Conservation (phyloP, 2,113 vertebrate genomes). For the Camelus dromedarius region DNA sequence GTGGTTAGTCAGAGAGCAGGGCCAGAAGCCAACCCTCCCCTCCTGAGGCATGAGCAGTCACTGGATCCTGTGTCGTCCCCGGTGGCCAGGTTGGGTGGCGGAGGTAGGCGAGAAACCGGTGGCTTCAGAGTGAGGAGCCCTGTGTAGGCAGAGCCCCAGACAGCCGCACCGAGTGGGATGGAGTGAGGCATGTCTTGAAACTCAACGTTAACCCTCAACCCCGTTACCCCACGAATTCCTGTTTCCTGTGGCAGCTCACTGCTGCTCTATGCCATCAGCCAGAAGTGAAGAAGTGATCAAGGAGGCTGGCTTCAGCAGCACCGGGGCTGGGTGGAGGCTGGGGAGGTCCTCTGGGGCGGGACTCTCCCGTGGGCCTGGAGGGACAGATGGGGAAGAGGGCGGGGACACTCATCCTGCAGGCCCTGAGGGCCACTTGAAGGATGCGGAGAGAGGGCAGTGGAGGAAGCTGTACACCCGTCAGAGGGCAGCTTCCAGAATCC, state of each 20-base stretch:
- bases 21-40: conserved; percentile 13
- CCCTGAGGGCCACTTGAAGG: background rate
- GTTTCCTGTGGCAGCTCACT: conserved; percentile 13
- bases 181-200: background rate
- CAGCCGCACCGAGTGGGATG: background rate
- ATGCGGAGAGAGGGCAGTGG: background rate
- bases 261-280: background rate
- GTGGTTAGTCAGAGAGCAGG: conserved; percentile 53
- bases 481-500: background rate
- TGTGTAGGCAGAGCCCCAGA: conserved; percentile 58
- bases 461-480: background rate
- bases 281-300: background rate
- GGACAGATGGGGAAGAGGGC: rapidly evolving
- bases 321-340: too few relatives aligned
- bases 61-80: background rate
- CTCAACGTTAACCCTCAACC: background rate
- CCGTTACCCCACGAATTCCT: background rate
- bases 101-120: background rate
- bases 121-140: background rate
- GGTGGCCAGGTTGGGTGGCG: background rate
- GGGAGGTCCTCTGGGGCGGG: background rate
- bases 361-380: background rate
- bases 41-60: background rate
- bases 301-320: background rate
- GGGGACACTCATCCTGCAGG: background rate